phyloP scores from a whole-genome alignment of 2,797 vertebrate genomes.

The Tenualosa ilisha region DNA sequence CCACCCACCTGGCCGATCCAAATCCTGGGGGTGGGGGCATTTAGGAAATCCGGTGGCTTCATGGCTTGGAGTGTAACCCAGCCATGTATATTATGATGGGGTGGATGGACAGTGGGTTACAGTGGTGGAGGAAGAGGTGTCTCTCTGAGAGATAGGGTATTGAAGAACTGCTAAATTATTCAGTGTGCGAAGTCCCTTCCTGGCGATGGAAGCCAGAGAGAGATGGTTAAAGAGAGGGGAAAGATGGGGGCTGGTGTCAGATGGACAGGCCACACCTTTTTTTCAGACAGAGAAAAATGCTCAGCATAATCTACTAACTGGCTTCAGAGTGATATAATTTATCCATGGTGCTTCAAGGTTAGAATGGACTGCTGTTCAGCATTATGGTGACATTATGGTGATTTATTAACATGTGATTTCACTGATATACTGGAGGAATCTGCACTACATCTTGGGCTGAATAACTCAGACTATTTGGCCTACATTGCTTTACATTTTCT shows the following conservation, averaged over 20 bases:
- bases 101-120: slow-evolving; percentile 25
- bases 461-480: neutral
- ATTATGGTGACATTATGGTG: neutral
- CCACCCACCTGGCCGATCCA: neutral
- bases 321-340: neutral
- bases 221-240: neutral
- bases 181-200: slow-evolving; percentile 41
- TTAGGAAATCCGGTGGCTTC: slow-evolving; percentile 33
- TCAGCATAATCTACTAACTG: neutral
- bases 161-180: slow-evolving; percentile 55
- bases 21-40: slow-evolving; percentile 23
- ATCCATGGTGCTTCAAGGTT: neutral
- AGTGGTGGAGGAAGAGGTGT: slow-evolving; percentile 26
- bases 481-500: neutral
- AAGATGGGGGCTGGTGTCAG: neutral
- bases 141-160: slow-evolving; percentile 38
- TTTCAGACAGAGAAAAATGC: neutral
- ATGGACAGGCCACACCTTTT: neutral
- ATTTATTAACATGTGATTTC: slow-evolving; percentile 2
- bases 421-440: neutral
- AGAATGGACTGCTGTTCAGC: neutral
- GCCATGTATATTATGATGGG: slow-evolving; percentile 27
- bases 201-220: slow-evolving; percentile 42
- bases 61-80: slow-evolving; percentile 20
- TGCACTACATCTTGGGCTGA: neutral